phyloP scores from a whole-genome alignment of 2,888 invertebrate species.

The Eudemis profundana region DNA sequence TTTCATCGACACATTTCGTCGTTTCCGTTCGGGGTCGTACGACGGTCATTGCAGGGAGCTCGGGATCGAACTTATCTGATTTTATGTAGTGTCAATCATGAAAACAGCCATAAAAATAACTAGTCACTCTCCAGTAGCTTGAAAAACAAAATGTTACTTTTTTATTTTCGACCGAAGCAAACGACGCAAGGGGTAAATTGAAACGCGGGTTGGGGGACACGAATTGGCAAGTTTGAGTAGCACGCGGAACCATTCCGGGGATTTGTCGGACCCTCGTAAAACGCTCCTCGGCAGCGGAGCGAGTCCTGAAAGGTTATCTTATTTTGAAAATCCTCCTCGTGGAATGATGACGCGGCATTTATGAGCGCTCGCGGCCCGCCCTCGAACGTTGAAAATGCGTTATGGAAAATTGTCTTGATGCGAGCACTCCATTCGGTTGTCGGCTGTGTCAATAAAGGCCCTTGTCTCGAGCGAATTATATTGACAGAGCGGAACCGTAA shows the following conservation, averaged over 20 bases:
- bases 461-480: slow-evolving; percentile 46
- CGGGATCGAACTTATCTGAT: slow-evolving; percentile 36
- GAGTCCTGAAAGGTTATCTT: slow-evolving; percentile 63
- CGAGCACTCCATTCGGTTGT: slow-evolving; percentile 53
- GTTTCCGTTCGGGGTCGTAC: slow-evolving; percentile 11
- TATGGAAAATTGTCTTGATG: slow-evolving; percentile 58
- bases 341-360: slow-evolving; percentile 63
- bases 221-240: slow-evolving; percentile 68
- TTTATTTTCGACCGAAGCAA: slow-evolving; percentile 61
- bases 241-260: slow-evolving; percentile 61
- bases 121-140: slow-evolving; percentile 55
- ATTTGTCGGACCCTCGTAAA: slow-evolving; percentile 77
- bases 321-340: slow-evolving; percentile 63
- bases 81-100: slow-evolving; percentile 44
- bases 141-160: slow-evolving; percentile 66
- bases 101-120: slow-evolving; percentile 62
- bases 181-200: slow-evolving; percentile 73
- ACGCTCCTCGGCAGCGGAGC: slow-evolving; percentile 63
- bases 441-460: slow-evolving; percentile 54
- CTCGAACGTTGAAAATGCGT: slow-evolving; percentile 51
- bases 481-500: slow-evolving; percentile 50
- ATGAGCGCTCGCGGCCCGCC: slow-evolving; percentile 47
- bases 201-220: slow-evolving; percentile 66
- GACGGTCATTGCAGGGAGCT: slow-evolving; percentile 30
- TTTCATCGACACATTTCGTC: background rate